Conservation (phyloP, 2,113 vertebrate species). For the Casuarius casuarius region DNA sequence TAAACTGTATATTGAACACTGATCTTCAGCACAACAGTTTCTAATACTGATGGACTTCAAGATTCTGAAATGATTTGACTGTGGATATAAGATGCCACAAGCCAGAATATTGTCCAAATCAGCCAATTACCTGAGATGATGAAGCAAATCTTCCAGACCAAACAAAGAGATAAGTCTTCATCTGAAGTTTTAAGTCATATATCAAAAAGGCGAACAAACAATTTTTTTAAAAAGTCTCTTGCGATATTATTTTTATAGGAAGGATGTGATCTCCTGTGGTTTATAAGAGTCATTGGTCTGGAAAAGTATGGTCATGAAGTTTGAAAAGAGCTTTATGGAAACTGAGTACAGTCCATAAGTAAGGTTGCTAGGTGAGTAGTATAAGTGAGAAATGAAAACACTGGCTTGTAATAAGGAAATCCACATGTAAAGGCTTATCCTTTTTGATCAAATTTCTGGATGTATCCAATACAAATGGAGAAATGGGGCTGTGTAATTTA, state of each 20-base stretch:
- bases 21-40: background rate
- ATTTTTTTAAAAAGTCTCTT: background rate
- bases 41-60: background rate
- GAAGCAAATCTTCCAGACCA: background rate
- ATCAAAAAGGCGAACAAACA: background rate
- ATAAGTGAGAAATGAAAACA: background rate
- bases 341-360: background rate
- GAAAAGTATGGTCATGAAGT: background rate
- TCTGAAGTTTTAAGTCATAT: background rate
- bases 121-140: background rate
- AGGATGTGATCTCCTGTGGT: background rate
- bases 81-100: background rate
- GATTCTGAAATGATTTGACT: background rate
- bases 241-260: background rate
- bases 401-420: background rate
- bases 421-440: fast-evolving
- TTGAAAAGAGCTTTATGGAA: background rate
- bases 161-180: background rate
- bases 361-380: background rate
- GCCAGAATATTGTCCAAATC: background rate
- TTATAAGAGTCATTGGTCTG: background rate
- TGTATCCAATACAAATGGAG: background rate
- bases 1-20: background rate
- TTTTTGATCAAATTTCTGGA: background rate
- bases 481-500: background rate